Evolutionary conservation across 2,797 vertebrate species (phyloP).

Genomic region (Bovichtus variegatus): DNA sequence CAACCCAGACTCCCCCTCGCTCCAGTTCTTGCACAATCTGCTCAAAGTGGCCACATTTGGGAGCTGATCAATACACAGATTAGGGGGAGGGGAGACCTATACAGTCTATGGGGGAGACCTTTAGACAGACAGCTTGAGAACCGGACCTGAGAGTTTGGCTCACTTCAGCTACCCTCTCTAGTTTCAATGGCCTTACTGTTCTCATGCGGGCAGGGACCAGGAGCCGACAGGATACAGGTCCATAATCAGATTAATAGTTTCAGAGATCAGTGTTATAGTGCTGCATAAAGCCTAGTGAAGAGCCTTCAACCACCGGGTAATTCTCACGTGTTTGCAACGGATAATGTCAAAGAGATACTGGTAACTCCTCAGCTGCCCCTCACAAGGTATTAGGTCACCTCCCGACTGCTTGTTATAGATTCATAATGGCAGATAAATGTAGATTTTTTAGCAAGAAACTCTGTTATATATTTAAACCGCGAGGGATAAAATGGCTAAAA

Average conservation of each 20-base stretch:
- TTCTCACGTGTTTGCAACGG: constrained; percentile 75
- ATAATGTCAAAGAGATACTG: constrained; percentile 85
- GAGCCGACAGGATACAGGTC: constrained; percentile 60
- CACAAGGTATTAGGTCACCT: constrained; percentile 76
- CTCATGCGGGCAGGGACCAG: constrained; percentile 54
- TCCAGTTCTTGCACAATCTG: constrained; percentile 37
- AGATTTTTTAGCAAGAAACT: constrained; percentile 6
- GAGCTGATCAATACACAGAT: constrained; percentile 46
- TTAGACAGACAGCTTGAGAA: constrained; percentile 58
- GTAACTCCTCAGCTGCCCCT: constrained; percentile 77
- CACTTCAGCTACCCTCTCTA: constrained; percentile 53
- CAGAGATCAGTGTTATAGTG: constrained; percentile 59
- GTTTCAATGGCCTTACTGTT: constrained; percentile 78
- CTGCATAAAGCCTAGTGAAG: constrained; percentile 57
- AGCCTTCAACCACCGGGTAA: constrained; percentile 57
- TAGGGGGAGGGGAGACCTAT: too few species aligned
- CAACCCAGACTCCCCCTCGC: neutral
- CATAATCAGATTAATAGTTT: constrained; percentile 80
- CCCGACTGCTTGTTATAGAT: constrained; percentile 47
- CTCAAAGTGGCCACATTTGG: constrained; percentile 33
- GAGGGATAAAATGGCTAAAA: neutral
- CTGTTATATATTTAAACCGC: neutral
- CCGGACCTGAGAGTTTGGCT: constrained; percentile 47
- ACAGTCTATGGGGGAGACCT: too few species aligned
- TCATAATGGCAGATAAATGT: constrained; percentile 39